Evolutionary conservation across 1,140 invertebrate genomes (phyloP), one percentile per base, ranked within the genome.

Genomic region (Drosophila murphyi): DNA sequence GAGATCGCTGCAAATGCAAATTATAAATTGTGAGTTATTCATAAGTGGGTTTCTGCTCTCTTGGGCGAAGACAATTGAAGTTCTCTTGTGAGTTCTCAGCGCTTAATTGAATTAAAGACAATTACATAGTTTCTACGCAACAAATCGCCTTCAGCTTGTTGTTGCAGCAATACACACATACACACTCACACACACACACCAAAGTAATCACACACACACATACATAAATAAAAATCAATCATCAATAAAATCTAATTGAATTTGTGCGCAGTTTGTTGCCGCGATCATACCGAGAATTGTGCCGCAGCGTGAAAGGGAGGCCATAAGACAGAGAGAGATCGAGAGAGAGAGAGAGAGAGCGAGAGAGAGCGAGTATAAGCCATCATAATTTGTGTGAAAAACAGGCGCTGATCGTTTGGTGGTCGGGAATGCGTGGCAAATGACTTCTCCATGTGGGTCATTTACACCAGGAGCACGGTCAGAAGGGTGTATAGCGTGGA

Each of bases 221-320:
- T 39, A 45, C 7, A 50, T 34, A 54, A 52, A 73, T 20, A 37
- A 52, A 82, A 87, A 87, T 87, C 82, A 87, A 87, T 87, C 82
- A 87, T 87, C 82, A 87, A 87, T 87, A 87, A 87, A 82, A 76
- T 77, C 76, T 87, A 87, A 87, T 87, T 87, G 82, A 87, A 87
- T 88, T 87, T 87, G 60, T 54, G 74, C 61, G 75, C 48, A 63
- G 35, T 64, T 43, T 69, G 35, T 56, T 39, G 57, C 59, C 41
- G 12, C 73, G 73, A 76, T 76, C 68, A 28, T 12, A 20, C 50
- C 61, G 56, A 55, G 43, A 73, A 67, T 55, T 59, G 43, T 45
- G 52, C 34, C 43, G 39, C 4, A 20, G 20, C 20, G 20, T 20
- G 20, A 20, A 20, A 20, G 20, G 1, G 20, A 20, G 20, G 12